These are phyloP conservation scores for Puntigrus tetrazona DNA, from an alignment of 2,113 vertebrate genomes.

Conservation along the genomic window DNA sequence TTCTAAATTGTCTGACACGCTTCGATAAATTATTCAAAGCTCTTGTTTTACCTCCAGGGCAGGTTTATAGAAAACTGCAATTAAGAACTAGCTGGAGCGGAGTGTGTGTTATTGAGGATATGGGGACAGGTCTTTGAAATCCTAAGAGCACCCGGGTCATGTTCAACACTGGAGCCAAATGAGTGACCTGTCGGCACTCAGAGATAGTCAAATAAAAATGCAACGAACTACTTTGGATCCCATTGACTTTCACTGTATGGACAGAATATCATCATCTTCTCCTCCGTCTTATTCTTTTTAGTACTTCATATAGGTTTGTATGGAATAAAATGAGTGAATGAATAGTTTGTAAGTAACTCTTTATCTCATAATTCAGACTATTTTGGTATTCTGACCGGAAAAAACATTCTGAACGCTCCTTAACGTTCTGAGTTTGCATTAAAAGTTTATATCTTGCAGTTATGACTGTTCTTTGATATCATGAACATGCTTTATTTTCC, in stretches of 20 bases:
- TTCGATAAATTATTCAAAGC: conserved; percentile 59
- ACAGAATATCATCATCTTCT: not conserved
- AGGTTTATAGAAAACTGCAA: conserved; percentile 59
- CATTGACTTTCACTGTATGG: not conserved
- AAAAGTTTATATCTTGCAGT: no score
- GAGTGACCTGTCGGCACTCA: not conserved
- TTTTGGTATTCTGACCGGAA: no score
- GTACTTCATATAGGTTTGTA: not conserved
- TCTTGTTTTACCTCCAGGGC: conserved; percentile 54
- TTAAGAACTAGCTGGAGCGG: conserved; percentile 51
- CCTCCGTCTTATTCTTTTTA: not conserved
- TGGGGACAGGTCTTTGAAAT: not conserved
- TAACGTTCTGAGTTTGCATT: no score
- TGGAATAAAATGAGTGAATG: not conserved
- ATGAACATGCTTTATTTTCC: no score
- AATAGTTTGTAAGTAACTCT: no score
- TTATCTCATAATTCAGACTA: no score
- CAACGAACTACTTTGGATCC: not conserved
- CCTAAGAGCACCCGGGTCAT: not conserved
- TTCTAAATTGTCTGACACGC: conserved; percentile 60
- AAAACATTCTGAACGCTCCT: no score
- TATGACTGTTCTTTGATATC: no score
- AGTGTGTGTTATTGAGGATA: conserved; percentile 5
- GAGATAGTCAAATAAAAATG: not conserved
- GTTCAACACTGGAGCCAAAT: not conserved